A percentile compares a stretch with the other conserved stretches of the same genome.
phyloP scores from a whole-genome alignment of 2,797 vertebrate species.

The Momotus momota region DNA sequence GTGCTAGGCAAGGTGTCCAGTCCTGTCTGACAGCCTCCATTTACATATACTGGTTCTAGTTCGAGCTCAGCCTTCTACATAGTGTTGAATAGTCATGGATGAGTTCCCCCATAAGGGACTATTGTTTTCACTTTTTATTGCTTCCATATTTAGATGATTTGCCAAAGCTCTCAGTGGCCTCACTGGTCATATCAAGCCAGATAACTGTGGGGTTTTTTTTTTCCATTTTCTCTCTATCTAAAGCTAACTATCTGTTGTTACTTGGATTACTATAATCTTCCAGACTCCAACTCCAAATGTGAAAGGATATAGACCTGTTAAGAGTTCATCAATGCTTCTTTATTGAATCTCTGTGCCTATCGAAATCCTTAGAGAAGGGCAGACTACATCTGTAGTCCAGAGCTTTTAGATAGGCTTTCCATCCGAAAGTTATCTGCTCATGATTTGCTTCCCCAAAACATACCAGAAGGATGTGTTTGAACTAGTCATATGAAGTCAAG shows the following conservation, averaged over 20 bases:
- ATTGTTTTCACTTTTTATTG: background rate
- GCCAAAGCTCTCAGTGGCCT: accelerated
- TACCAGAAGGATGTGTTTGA: background rate
- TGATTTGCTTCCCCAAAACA: background rate
- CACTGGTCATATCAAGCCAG: background rate
- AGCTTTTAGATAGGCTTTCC: background rate
- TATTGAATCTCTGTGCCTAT: background rate
- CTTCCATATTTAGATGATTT: background rate
- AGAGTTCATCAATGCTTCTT: background rate
- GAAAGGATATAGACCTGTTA: background rate
- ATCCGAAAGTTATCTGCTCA: background rate
- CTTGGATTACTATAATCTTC: background rate
- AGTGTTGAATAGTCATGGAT: background rate
- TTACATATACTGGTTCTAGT: background rate
- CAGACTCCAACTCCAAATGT: background rate
- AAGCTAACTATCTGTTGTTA: background rate
- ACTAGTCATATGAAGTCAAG: background rate
- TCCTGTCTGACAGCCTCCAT: background rate
- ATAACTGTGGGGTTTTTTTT: background rate
- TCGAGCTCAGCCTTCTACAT: background rate
- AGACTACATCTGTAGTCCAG: background rate
- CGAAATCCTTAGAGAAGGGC: background rate
- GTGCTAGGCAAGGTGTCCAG: background rate
- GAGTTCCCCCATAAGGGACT: background rate
- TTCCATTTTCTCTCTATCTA: background rate